A percentile compares a stretch with the other conserved stretches of the same genome.
phyloP scores from a whole-genome alignment of 1,140 invertebrate species.

The Adelges cooleyi region DNA sequence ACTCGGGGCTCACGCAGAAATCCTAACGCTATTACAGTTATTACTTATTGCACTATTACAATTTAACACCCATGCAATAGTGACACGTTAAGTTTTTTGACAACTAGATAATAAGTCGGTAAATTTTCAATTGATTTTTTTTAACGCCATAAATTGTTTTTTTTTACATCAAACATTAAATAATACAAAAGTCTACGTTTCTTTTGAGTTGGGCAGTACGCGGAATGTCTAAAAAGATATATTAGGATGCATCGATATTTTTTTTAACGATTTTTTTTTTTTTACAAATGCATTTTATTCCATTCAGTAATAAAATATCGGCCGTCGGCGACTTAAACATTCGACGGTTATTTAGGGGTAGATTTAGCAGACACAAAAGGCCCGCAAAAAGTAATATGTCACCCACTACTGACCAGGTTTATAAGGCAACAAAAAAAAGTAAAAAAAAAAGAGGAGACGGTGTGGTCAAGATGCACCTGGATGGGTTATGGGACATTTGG shows the following conservation, averaged over 20 bases:
- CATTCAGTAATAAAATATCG: constrained; percentile 7
- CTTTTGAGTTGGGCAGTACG: constrained; percentile 2
- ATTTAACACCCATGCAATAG: too few species aligned
- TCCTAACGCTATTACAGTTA: too few species aligned
- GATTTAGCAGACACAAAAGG: constrained; percentile 25
- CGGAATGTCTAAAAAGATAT: constrained; percentile 13
- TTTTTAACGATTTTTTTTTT: constrained; percentile 10
- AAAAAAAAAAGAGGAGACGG: constrained; percentile 11
- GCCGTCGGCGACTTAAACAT: constrained; percentile 12
- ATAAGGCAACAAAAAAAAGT: constrained; percentile 23
- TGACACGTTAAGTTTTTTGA: too few species aligned
- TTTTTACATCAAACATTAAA: background rate
- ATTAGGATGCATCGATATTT: constrained; percentile 4
- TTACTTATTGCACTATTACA: too few species aligned
- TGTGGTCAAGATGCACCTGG: constrained; percentile 29
- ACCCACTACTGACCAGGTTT: constrained; percentile 28
- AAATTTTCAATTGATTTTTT: too few species aligned
- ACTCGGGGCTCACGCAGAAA: too few species aligned
- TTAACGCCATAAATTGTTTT: too few species aligned
- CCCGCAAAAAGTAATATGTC: constrained; percentile 28
- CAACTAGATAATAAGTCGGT: too few species aligned
- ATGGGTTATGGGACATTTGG: constrained; percentile 29
- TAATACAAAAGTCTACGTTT: constrained; percentile 12
- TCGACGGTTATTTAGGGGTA: constrained; percentile 28
- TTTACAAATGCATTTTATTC: background rate